Percentiles rank a stretch among this genome's conserved stretches.
These are phyloP conservation scores for Anguilla rostrata DNA, from an alignment of 2,113 vertebrate genomes.

Conservation along the genomic window DNA sequence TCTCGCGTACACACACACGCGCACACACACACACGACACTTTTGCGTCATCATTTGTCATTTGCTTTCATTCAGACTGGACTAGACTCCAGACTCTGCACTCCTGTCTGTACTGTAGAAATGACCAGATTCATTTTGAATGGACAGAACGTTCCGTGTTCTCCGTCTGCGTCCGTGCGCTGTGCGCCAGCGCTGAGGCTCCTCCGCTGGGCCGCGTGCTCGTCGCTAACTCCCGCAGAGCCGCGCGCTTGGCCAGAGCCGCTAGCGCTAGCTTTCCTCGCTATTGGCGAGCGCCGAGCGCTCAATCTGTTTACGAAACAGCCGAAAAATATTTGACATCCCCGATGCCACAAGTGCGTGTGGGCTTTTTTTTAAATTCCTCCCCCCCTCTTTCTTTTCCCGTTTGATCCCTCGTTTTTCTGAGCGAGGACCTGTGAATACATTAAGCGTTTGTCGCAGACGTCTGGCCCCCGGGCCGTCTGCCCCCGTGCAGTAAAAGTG, in stretches of 20 bases:
- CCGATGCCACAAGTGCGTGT: not conserved
- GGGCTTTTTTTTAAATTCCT: not conserved
- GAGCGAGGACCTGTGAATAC: not conserved
- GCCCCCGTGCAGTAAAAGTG: not conserved
- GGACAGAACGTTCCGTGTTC: not conserved
- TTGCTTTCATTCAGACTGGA: not conserved
- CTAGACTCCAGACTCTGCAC: too few relatives aligned
- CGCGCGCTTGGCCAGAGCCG: slow-evolving; percentile 60
- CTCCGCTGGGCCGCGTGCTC: too few relatives aligned
- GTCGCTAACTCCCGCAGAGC: slow-evolving; percentile 55
- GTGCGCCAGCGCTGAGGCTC: too few relatives aligned
- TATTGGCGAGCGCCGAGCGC: too few relatives aligned
- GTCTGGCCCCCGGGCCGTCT: not conserved
- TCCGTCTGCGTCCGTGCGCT: not conserved
- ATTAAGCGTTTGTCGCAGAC: not conserved
- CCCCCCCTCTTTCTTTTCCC: not conserved
- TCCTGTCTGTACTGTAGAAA: not conserved
- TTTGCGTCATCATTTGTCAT: not conserved
- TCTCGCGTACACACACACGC: too few relatives aligned
- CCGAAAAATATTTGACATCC: not conserved
- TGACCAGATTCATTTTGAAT: too few relatives aligned
- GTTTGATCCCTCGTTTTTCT: not conserved
- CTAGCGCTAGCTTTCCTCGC: too few relatives aligned
- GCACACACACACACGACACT: not conserved
- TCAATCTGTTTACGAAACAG: not conserved